Base-by-base conservation (phyloP, 2,888 invertebrate species). In the Callinectes sapidus region DNA sequence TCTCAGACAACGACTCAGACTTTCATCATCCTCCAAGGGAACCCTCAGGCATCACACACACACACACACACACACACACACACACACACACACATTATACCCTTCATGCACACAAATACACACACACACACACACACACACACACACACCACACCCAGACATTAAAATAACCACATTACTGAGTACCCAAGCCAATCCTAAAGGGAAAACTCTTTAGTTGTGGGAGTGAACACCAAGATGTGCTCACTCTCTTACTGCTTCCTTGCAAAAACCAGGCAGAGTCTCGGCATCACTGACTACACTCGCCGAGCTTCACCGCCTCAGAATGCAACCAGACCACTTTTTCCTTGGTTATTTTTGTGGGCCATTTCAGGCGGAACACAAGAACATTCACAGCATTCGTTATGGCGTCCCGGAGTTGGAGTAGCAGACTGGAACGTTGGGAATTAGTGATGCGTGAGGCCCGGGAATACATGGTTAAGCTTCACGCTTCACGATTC, bases 241-340 rank as follows among this genome's bases (percentile, higher is more conserved):
- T 81, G 81, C 35, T 14, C 81, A 81, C 35, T 32, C 71, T 89
- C 89, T 32, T 81, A 85, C 71, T 55, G 35, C 92, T 39, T 35
- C 85, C 3, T 16, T 18, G 35, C 87, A 92, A 92, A 92, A 92
- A 90, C 87, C 35, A 23, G 13, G 42, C 18, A 77, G 54, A 89
- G 92, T 85, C 89, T 55, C 87, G 92, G 87, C 90, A 92, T 71
- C 90, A 87, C 86, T 92, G 92, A 92, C 92, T 87, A 92, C 92
- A 90, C 90, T 87, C 90, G 92, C 71, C 87, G 90, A 87, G 92
- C 87, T 92, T 90, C 92, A 92, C 92, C 77, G 92, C 90, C 90
- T 90, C 92, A 92, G 92, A 92, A 92, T 92, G 92, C 90, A 92
- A 90, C 92, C 92, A 42, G 32, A 87, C 92, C 87, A 90, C 90